Evolutionary conservation across 2,113 vertebrate genomes (phyloP).

Genomic region (Myiagra hebetior): DNA sequence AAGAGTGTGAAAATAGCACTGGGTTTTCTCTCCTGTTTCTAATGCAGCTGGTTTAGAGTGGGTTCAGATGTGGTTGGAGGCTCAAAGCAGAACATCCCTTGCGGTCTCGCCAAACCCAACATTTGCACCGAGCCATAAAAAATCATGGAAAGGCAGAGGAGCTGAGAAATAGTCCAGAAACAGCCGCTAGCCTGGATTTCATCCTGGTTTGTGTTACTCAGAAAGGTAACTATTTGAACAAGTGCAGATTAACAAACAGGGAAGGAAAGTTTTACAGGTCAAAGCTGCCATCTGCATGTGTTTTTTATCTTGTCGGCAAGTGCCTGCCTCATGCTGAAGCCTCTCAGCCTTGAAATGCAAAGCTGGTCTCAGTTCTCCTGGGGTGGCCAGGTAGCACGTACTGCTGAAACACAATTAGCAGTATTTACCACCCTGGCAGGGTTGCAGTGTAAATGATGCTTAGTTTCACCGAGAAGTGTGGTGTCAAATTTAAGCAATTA

Average conservation of each 20-base stretch:
- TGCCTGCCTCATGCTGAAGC: neutral
- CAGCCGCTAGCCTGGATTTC: neutral
- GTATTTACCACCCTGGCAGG: neutral
- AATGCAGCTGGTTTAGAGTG: neutral
- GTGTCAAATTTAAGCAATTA: conserved; percentile 9
- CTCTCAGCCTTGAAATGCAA: conserved; percentile 26
- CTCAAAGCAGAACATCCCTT: neutral
- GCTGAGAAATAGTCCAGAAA: neutral
- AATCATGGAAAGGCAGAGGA: neutral
- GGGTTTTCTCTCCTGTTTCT: neutral
- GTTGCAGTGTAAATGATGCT: conserved; percentile 33
- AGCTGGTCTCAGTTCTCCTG: neutral
- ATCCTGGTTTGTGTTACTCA: neutral
- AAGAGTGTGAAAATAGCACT: neutral
- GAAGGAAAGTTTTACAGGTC: neutral
- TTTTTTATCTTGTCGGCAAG: neutral
- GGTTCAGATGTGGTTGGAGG: neutral
- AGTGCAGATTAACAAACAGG: neutral
- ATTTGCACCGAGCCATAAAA: neutral
- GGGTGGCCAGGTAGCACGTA: neutral
- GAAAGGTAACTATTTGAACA: conserved; percentile 1
- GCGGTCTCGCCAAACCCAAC: rapidly evolving
- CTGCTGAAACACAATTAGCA: conserved; percentile 26
- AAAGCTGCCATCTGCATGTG: neutral
- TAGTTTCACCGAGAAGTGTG: neutral